Conservation (phyloP, 2,888 invertebrate genomes). For the Pollenia amentaria region DNA sequence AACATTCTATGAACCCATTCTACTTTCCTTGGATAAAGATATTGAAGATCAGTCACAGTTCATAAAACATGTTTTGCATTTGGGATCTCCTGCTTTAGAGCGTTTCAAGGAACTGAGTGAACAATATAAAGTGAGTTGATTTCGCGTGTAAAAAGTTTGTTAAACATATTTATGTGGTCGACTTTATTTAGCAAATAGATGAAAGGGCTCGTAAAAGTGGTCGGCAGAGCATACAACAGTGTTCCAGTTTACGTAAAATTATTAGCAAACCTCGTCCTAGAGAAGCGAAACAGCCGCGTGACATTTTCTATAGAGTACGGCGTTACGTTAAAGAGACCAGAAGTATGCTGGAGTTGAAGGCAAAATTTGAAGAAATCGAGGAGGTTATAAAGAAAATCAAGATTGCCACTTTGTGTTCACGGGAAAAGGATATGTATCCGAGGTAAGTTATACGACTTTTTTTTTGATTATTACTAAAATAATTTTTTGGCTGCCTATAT, state of each 20-base stretch:
- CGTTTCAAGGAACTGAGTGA: slow-evolving; percentile 70
- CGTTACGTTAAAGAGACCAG: slow-evolving; percentile 82
- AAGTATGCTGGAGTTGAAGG: slow-evolving; percentile 80
- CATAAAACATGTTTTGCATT: slow-evolving; percentile 76
- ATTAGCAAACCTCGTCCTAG: rapidly evolving
- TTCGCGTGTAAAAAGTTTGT: not conserved
- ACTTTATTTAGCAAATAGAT: slow-evolving; percentile 38
- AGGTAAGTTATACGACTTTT: slow-evolving; percentile 75
- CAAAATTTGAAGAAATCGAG: slow-evolving; percentile 80
- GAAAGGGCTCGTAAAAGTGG: slow-evolving; percentile 44
- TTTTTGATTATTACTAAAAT: no score
- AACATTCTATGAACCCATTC: slow-evolving; percentile 78
- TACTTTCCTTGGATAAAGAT: slow-evolving; percentile 77
- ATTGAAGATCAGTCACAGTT: slow-evolving; percentile 77
- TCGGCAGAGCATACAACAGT: slow-evolving; percentile 16
- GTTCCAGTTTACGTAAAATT: slow-evolving; percentile 73
- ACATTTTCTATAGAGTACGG: slow-evolving; percentile 30
- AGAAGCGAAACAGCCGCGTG: not conserved
- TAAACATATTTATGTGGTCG: not conserved
- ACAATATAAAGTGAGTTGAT: slow-evolving; percentile 68
- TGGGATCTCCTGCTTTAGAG: slow-evolving; percentile 76
- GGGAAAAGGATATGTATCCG: slow-evolving; percentile 80
- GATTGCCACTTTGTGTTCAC: slow-evolving; percentile 80
- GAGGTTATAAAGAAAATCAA: slow-evolving; percentile 81
- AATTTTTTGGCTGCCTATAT: no score